phyloP scores from a whole-genome alignment of 2,113 vertebrate genomes.

The Halichoerus grypus region DNA sequence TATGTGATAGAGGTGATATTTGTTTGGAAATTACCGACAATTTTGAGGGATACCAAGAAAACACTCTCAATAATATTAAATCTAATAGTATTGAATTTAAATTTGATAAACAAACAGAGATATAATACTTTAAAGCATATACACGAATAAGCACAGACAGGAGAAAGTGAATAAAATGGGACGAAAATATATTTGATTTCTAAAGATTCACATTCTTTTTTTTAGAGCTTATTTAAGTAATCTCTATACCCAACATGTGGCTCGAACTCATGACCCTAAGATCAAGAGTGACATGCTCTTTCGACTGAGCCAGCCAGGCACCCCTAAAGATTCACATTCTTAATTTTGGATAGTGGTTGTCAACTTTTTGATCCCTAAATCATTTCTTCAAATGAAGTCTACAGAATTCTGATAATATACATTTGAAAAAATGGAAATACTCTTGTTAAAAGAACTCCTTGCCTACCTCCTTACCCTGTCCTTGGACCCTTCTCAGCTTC shows the following conservation, averaged over 20 bases:
- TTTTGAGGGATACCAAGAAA: constrained; percentile 55
- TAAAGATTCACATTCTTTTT: constrained; percentile 59
- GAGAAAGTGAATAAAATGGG: constrained; percentile 25
- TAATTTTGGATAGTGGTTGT: constrained; percentile 32
- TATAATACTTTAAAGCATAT: constrained; percentile 34
- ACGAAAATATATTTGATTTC: constrained; percentile 24
- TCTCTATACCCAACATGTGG: not conserved
- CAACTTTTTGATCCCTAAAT: constrained; percentile 32
- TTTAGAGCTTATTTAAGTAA: not conserved
- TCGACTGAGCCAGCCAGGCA: not conserved
- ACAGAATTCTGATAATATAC: not conserved
- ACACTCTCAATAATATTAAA: constrained; percentile 12
- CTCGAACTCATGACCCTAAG: not conserved
- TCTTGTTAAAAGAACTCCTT: constrained; percentile 8
- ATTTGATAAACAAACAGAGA: constrained; percentile 20
- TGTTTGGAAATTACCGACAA: constrained; percentile 7
- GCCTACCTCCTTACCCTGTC: not conserved
- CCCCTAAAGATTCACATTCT: constrained; percentile 56
- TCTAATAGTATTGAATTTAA: constrained; percentile 16
- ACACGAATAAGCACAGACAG: constrained; percentile 18
- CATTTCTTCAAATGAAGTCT: constrained; percentile 3
- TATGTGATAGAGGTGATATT: not conserved
- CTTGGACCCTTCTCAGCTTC: not conserved
- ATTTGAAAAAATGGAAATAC: not conserved
- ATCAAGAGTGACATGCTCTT: not conserved